Base-by-base conservation (phyloP, 1,140 invertebrate genomes). In the Charaxes varanes region DNA sequence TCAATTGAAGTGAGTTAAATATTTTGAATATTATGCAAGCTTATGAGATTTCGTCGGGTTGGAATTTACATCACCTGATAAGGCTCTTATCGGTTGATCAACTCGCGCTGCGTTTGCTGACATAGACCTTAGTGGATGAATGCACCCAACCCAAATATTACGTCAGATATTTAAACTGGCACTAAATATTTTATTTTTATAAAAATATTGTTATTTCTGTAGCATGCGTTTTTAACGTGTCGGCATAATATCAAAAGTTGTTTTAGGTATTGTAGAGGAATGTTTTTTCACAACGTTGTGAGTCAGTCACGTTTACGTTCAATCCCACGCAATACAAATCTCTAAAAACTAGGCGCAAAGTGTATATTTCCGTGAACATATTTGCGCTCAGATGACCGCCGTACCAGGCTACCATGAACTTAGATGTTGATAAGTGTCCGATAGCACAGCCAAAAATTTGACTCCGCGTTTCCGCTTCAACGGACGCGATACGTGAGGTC, bases 31-130 rank as follows among this genome's bases (percentile, higher is more conserved):
- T 26, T 69, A 44, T 51, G 62, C 55, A 69, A 69, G 36, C 40
- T 26, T 24, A 31, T 43, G 23, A 50, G 22, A 44, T 45, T 53
- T 41, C 26, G 31, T 40, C 37, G 22, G 34, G 42, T 18, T 46
- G 41, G 59, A 53, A 65, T 62, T 62, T 68, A 63, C 45, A 41
- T 61, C 48, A 41, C 21, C 45, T 44, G 59, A 66, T 65, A 66
- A 60, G 6, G 36, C 38, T 41, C 50, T 73, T 76, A 79, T 79
- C 71, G 74, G 69, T 47, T 60, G 61, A 55, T 67, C 56, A 71
- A 73, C 71, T 56, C 58, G 24, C 15, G 12, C 16, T 16, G 10
- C 40, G 18, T 31, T 51, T 51, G 54, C 22, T 62, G 69, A 63
- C 68, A 67, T 69, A 69, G 60, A 65, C 67, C 65, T 65, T 60